Evolutionary conservation across 1,140 invertebrate species (phyloP).

Genomic region (Aleiodes sp.): DNA sequence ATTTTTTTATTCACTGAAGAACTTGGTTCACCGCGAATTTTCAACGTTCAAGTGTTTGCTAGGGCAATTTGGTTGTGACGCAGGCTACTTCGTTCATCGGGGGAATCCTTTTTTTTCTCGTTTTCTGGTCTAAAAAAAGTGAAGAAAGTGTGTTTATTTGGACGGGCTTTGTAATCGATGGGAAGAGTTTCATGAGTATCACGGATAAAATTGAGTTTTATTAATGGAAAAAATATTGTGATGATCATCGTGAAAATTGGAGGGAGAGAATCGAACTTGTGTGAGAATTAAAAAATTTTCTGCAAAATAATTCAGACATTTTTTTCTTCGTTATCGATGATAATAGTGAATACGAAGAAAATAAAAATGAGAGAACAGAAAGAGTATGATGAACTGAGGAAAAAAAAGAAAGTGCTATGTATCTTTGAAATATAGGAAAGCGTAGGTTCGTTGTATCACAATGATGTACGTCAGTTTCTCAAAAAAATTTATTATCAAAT

Average conservation of each 20-base stretch:
- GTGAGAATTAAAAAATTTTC: no score
- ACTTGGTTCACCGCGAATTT: no score
- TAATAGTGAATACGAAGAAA: no score
- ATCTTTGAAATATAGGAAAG: slow-evolving; percentile 9
- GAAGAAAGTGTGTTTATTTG: background rate
- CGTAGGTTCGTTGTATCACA: slow-evolving; percentile 6
- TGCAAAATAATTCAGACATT: no score
- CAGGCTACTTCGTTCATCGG: background rate
- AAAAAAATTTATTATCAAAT: background rate
- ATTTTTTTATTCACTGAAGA: background rate
- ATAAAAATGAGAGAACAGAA: no score
- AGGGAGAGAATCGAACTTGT: no score
- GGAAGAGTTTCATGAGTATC: background rate
- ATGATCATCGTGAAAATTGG: background rate
- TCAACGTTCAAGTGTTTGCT: no score
- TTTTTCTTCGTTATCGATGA: background rate
- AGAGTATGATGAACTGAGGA: background rate
- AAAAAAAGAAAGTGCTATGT: background rate
- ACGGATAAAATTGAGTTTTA: background rate
- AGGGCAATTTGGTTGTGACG: no score
- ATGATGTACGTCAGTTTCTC: background rate
- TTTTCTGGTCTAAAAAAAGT: background rate
- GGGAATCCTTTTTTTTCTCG: background rate
- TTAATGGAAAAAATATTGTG: background rate
- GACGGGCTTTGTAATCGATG: background rate